Evolutionary conservation across 2,888 invertebrate genomes (phyloP), one percentile per base, ranked within the genome.

Genomic region (Chrysopilus asiliformis): DNA sequence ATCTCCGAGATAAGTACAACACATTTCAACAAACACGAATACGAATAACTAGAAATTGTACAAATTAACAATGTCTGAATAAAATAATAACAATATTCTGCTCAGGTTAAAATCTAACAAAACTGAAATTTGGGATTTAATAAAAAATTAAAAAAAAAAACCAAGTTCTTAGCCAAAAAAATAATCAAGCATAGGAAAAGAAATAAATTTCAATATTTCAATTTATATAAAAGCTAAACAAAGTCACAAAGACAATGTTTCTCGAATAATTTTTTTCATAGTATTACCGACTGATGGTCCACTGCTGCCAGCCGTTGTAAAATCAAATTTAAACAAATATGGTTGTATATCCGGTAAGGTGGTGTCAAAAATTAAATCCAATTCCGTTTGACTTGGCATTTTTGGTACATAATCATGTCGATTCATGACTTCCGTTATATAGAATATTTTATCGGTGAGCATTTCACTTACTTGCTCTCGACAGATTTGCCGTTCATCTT

Each of bases 321-420:
- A 86, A 48, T 82, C 77, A 54, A 94, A 77, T 69, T 89, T 91
- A 67, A 91, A 95, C 47, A 95, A 70, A 66, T 95, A 98, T 36
- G 98, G 97, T 64, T 97, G 95, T 36, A 95, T 83, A 62, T 97
- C 95, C 2, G 77, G 67, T 66, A 82, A 93, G 20, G 82, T 75
- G 13, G 90, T 91, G 63, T 98, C 95, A 62, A 95, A 98, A 48
- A 97, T 81, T 44, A 87, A 72, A 60, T 91, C 90, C 43, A 95
- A 69, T 60, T 97, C 93, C 14, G 81, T 81, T 57, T 86, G 84
- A 57, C 79, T 82, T 44, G 94, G 94, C 74, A 91, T 89, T 66
- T 91, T 90, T 14, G 97, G 97, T 47, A 94, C 76, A 67, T 94
- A 98, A 56, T 95, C 91, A 57, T 91, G 86, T 45, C 85, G 73